phyloP scores from a whole-genome alignment of 2,888 invertebrate species.

The Pecten maximus region DNA sequence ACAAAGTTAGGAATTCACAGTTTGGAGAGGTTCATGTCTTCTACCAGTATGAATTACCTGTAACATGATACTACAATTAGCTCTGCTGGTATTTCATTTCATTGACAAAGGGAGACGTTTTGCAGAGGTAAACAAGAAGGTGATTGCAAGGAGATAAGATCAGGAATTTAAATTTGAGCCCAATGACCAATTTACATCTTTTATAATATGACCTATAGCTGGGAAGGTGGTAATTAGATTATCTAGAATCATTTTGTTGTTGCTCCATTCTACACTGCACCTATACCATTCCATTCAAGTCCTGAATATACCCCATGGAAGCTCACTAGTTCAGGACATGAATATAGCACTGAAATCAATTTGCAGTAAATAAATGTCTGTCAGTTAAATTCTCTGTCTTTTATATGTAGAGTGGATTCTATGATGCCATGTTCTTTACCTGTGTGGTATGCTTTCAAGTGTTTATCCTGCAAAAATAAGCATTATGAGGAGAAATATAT shows the following conservation, averaged over 20 bases:
- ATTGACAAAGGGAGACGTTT: not conserved
- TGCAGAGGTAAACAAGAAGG: not conserved
- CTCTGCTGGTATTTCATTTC: constrained; percentile 10
- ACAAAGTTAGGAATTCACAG: not conserved
- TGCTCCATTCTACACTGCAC: not conserved
- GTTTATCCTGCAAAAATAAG: too few species aligned
- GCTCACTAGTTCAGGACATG: not conserved
- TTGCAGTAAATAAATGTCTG: not conserved
- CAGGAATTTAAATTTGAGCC: constrained; percentile 16
- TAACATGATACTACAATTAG: constrained; percentile 17
- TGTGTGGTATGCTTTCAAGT: not conserved
- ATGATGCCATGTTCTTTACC: not conserved
- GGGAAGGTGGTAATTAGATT: not conserved
- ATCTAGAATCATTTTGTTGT: not conserved
- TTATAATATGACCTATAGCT: not conserved
- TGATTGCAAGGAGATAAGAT: not conserved
- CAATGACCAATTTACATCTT: constrained; percentile 7
- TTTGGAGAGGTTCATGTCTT: not conserved
- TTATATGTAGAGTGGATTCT: not conserved
- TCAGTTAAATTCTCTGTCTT: not conserved
- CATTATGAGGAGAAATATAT: too few species aligned
- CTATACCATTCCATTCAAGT: not conserved
- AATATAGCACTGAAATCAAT: not conserved
- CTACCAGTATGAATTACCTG: not conserved
- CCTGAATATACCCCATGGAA: not conserved